Evolutionary conservation across 2,888 invertebrate genomes (phyloP).

Genomic region (Torymus tubicola): DNA sequence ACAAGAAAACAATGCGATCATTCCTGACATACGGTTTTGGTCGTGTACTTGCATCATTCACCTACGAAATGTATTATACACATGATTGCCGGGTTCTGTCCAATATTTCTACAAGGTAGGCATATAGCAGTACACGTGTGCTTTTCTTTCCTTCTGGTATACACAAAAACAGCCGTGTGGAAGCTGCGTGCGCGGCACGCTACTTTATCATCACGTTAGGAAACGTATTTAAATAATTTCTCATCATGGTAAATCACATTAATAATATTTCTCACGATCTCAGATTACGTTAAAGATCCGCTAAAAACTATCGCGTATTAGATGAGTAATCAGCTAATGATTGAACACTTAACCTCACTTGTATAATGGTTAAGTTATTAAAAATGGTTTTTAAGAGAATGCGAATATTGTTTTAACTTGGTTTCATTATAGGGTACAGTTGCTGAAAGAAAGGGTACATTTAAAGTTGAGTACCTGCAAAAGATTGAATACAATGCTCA

Average conservation of each 20-base stretch:
- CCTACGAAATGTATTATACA: too few relatives aligned
- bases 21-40: too few relatives aligned
- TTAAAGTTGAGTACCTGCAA: conserved; percentile 94
- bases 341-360: too few relatives aligned
- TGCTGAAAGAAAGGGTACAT: conserved; percentile 92
- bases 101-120: too few relatives aligned
- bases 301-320: conserved; percentile 6
- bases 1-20: too few relatives aligned
- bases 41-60: too few relatives aligned
- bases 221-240: not conserved
- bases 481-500: conserved; percentile 93
- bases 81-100: too few relatives aligned
- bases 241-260: conserved; percentile 28
- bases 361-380: too few relatives aligned
- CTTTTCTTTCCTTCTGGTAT: not conserved
- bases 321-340: too few relatives aligned
- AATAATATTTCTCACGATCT: too few relatives aligned
- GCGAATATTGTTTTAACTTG: not conserved
- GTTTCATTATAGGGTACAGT: conserved; percentile 37
- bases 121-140: not conserved
- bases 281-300: not conserved
- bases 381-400: too few relatives aligned
- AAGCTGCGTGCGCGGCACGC: conserved; percentile 28
- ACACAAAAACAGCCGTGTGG: conserved; percentile 23
- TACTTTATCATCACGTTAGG: conserved; percentile 23